Base-by-base conservation (phyloP, 2,888 invertebrate species). In the Poecilobothrus nobilitatus region DNA sequence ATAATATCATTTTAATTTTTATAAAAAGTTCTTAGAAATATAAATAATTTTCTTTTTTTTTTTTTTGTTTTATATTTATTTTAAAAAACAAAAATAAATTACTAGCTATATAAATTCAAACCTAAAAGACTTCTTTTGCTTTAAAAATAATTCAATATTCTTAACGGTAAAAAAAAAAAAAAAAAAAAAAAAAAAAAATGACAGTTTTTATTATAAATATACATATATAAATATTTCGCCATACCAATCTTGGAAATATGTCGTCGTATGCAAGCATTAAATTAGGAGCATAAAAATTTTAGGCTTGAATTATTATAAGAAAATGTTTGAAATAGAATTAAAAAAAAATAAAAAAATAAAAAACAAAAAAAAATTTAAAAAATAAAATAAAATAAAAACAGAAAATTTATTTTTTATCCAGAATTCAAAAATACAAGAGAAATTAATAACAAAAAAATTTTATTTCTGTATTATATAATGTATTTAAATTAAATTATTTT, bases 31-130 rank as follows among this genome's bases (percentile, higher is more conserved):
- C n/a, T n/a, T n/a, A n/a, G n/a, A n/a, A n/a, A n/a, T n/a, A n/a
- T 6, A 44, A 27, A 71, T 71, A 70, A 75, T 76, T 72, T 75
- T 72, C 70, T 74, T 71, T 72, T 76, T 76, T 72, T 72, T 74
- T 71, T 70, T 72, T 75, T 76, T 76, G 73, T 74, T 75, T 76
- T 76, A 74, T 73, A 73, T 74, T 73, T 73, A n/a, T n/a, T n/a
- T n/a, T n/a, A n/a, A n/a, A n/a, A n/a, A n/a, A n/a, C n/a, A n/a
- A n/a, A 66, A 33, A 22, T 44, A 22, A 27, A 12, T 10, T 53
- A 22, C 18, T 22, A 18, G 69, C 68, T 70, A 71, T 67, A 70
- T 73, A 73, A 73, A 73, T 72, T 71, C 72, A 73, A 67, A 71
- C 66, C 69, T 66, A 66, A 70, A 33, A 22, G 65, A 65, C 27